Evolutionary conservation across 2,113 vertebrate species (phyloP).

Genomic region (Semnornis frantzii): DNA sequence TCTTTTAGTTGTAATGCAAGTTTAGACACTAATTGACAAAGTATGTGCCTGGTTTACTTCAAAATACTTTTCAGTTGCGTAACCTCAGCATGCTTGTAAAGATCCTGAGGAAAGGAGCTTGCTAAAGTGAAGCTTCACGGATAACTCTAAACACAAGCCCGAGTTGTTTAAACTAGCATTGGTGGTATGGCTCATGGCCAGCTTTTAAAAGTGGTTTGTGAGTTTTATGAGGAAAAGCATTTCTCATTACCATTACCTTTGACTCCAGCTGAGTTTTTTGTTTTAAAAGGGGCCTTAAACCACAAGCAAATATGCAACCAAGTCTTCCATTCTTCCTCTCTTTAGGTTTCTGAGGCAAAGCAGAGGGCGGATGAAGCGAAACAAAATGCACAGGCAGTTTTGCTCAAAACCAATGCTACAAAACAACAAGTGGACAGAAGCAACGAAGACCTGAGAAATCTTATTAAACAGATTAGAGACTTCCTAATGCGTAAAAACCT

Average conservation of each 20-base stretch:
- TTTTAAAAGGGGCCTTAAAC: background rate
- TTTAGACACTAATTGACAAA: background rate
- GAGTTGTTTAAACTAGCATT: constrained; percentile 46
- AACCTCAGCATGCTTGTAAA: background rate
- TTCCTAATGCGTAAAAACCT: constrained; percentile 89
- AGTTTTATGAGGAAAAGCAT: constrained; percentile 31
- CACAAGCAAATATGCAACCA: background rate
- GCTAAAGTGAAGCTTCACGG: background rate
- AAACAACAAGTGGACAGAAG: constrained; percentile 88
- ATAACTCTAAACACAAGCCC: constrained; percentile 9
- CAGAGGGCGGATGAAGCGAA: constrained; percentile 91
- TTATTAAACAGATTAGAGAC: constrained; percentile 93
- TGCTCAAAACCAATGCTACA: constrained; percentile 90
- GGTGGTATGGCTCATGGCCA: background rate
- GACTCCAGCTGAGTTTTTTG: background rate
- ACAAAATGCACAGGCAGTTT: constrained; percentile 86
- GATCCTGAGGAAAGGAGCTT: background rate
- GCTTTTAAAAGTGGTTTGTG: constrained; percentile 9
- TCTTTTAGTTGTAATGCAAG: background rate
- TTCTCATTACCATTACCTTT: background rate
- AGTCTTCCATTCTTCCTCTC: background rate
- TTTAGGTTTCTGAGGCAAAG: constrained; percentile 91
- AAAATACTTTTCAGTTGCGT: background rate
- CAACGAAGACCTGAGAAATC: constrained; percentile 89
- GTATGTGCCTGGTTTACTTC: background rate